These are phyloP conservation scores for Syngnathus typhle DNA, from an alignment of 2,113 vertebrate genomes.

Conservation along the genomic window DNA sequence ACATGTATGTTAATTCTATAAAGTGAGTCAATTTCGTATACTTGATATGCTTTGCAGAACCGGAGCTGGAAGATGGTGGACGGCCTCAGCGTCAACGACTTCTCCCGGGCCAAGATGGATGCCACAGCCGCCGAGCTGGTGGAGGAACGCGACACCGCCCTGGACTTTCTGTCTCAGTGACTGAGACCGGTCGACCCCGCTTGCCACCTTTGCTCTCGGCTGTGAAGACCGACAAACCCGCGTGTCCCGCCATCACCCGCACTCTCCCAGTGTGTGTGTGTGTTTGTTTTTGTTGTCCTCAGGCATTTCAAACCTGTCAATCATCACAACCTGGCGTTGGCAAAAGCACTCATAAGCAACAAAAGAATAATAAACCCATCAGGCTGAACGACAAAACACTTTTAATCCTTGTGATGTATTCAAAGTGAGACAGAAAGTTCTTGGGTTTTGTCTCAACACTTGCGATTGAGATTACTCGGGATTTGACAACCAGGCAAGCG, in stretches of 20 bases:
- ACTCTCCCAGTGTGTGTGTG: slow-evolving; percentile 16
- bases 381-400: neutral
- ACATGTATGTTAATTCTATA: too few relatives aligned
- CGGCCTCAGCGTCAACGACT: slow-evolving; percentile 84
- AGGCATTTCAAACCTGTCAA: neutral
- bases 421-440: neutral
- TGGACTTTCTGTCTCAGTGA: slow-evolving; percentile 88
- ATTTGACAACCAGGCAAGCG: too few relatives aligned
- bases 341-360: neutral
- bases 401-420: neutral
- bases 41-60: slow-evolving; percentile 68
- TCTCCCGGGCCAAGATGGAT: slow-evolving; percentile 89
- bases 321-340: neutral
- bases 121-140: slow-evolving; percentile 84
- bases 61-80: slow-evolving; percentile 89
- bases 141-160: slow-evolving; percentile 88
- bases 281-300: neutral
- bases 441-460: too few relatives aligned
- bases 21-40: neutral
- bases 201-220: slow-evolving; percentile 66
- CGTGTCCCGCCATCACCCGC: slow-evolving; percentile 18
- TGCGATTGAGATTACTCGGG: too few relatives aligned
- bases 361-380: slow-evolving; percentile 2
- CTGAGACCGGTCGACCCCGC: slow-evolving; percentile 42
- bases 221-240: slow-evolving; percentile 66